Base-by-base conservation (phyloP, 2,888 invertebrate species). In the Heteromurus nitidus region DNA sequence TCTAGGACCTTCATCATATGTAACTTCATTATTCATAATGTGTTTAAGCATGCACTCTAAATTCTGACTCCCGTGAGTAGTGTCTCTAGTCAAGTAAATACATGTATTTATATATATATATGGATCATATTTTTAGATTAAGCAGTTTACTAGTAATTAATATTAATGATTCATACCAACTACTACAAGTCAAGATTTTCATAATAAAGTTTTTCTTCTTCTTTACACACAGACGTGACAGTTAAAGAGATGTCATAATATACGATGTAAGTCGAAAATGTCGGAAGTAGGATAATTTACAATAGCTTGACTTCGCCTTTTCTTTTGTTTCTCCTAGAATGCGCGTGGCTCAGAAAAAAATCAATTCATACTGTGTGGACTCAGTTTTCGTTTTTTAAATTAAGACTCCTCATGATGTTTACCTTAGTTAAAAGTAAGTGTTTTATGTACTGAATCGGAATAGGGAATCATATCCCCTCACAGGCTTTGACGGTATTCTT, bases 211-310 rank as follows among this genome's bases (percentile, higher is more conserved):
- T 72, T 11, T 58, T 68, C 55, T 60, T 62, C 68, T 62, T 68
- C 60, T 62, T 69, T 55, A 67, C 62, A 69, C 69, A 77, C 50
- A 50, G 62, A 68, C 44, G 65, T 70, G 67, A 64, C 36, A 60
- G 30, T 79, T 69, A 69, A 55, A 69, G 70, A 70, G 70, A 70
- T 70, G 70, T 69, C 69, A 24, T 67, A 47, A n/a, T n/a, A n/a
- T 65, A 65, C 36, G 65, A n/a, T 65, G 50, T 70, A 79, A 64
- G 64, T 79, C 47, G 42, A 70, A 70, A 72, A 64, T n/a, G n/a
- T 80, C 73, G 80, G 80, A 80, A 80, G 80, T 80, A 80, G 80
- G 80, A 80, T 80, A 80, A 80, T 80, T 80, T 80, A 80, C 80
- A 73, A 80, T 80, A 68, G 73, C 73, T 80, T 80, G 73, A 67